These are phyloP conservation scores for Diachasmimorpha longicaudata DNA, from an alignment of 1,140 invertebrate genomes.

Conservation along the genomic window DNA sequence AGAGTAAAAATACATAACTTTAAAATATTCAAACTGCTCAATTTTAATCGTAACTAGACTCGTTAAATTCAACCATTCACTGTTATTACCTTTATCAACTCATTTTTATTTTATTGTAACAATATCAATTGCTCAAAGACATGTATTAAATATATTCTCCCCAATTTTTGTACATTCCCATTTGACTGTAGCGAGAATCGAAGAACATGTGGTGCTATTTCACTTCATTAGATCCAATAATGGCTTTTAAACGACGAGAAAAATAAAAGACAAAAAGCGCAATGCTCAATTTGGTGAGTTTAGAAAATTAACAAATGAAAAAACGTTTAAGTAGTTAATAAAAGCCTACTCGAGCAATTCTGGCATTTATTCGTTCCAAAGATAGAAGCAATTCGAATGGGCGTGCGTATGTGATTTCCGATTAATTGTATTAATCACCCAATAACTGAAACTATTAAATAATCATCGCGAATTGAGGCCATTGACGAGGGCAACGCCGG, in stretches of 20 bases:
- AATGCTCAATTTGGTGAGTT: not conserved
- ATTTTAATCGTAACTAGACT: not conserved
- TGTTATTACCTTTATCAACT: not conserved
- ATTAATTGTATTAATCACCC: conserved; percentile 62
- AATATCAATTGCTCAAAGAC: too few relatives aligned
- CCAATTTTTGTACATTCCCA: not conserved
- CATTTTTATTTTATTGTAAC: too few relatives aligned
- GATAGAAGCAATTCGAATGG: conserved; percentile 28
- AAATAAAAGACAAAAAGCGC: conserved; percentile 18
- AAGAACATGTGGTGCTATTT: not conserved
- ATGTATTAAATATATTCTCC: not conserved
- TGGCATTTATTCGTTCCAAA: conserved; percentile 31
- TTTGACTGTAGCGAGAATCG: not conserved
- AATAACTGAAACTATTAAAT: conserved; percentile 64
- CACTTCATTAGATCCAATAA: not conserved
- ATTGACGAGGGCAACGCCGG: conserved; percentile 35
- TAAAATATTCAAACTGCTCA: not conserved
- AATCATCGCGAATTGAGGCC: conserved; percentile 62
- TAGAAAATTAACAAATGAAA: conserved; percentile 8
- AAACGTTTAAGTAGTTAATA: conserved; percentile 13
- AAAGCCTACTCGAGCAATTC: conserved; percentile 38
- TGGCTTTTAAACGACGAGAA: not conserved
- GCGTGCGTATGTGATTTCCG: conserved; percentile 53
- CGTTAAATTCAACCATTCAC: not conserved
- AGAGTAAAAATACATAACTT: not conserved